Evolutionary conservation across 2,113 vertebrate species (phyloP), one percentile per base, ranked within the genome.

Genomic region (Zapus hudsonius): DNA sequence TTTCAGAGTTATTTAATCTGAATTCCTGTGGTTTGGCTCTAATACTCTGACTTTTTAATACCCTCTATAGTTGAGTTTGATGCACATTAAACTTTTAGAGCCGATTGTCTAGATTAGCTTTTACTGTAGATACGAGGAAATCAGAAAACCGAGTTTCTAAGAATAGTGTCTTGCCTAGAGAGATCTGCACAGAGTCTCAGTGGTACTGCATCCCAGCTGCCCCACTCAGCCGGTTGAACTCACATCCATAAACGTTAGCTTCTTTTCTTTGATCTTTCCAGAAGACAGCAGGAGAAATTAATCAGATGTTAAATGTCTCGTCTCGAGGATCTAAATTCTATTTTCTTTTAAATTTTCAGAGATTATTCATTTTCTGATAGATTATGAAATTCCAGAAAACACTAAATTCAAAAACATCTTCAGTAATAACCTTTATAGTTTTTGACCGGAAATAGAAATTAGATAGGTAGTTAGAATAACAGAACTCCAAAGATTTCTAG

Each of bases 391-490:
- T 69, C 16, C 15, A 75, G 5, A 86, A 40, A 93, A 83, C 12
- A 89, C 17, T 29, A 15, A 69, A 64, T 66, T 95, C 1, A 36
- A 74, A 86, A 89, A 73, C 82, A 89, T 23, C 66, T 57, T 89
- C 22, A 83, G 6, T 76, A 91, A 85, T 59, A n/a, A n/a, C 22
- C 13, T 25, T 85, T 88, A 44, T 33, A 88, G 36, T 0, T 82
- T 85, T 93, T 44, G 23, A 23, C 16, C 12, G 52, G 52, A 52
- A 15, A 52, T 15, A 52, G 11, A 52, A 52, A 52, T 52, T 52
- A 15, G 11, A 10, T 52, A 7, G 12, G 52, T 15, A 52, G 52
- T 52, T 52, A 52, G 52, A 2, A 15, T 52, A 52, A 52, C 52
- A 52, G 52, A 52, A 52, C 52, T 15, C 52, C 52, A 52, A 52